Base-by-base conservation (phyloP, 2,797 vertebrate species). In the Tauraco hartlaubi region DNA sequence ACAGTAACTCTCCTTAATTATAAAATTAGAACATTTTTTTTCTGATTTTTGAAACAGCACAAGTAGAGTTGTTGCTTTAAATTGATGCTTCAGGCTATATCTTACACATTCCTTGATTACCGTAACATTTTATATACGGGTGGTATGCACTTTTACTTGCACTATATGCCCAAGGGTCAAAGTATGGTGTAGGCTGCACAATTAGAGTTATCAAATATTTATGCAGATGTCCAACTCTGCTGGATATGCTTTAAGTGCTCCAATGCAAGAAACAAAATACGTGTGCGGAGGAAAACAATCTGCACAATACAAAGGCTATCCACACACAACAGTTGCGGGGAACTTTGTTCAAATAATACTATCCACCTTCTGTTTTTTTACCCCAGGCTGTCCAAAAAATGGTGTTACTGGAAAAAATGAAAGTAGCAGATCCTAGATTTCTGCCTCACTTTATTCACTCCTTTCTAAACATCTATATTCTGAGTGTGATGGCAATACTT, bases 151-250 rank as follows among this genome's bases (percentile, higher is more conserved):
- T 78, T 92, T 90, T 73, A 73, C 43, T 96, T 76, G 69, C 48
- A 81, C 49, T 84, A 46, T 23, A 72, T 77, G 94, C 92, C 79
- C 71, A 94, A 83, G 85, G 85, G 78, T 86, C 58, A 71, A 86
- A 90, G 46, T 29, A 81, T 31, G 54, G 84, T 64, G 92, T 68
- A 68, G 69, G 76, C 61, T 86, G 66, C 72, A 71, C 86, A 94
- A 73, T 90, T 67, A 94, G 52, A 88, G 52, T 66, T 61, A 95
- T 88, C 87, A 96, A 97, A 96, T 94, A 95, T 96, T 97, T 88
- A 95, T 97, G 92, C 64, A 83, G 90, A 92, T 77, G 33, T 81
- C 59, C 75, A 85, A 71, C 62, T 87, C 68, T 85, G 58, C 49
- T 90, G 67, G 69, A 68, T 90, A 48, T 59, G 51, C 37, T 94